Evolutionary conservation across 2,888 invertebrate species (phyloP).

Genomic region (Nomada fucata): DNA sequence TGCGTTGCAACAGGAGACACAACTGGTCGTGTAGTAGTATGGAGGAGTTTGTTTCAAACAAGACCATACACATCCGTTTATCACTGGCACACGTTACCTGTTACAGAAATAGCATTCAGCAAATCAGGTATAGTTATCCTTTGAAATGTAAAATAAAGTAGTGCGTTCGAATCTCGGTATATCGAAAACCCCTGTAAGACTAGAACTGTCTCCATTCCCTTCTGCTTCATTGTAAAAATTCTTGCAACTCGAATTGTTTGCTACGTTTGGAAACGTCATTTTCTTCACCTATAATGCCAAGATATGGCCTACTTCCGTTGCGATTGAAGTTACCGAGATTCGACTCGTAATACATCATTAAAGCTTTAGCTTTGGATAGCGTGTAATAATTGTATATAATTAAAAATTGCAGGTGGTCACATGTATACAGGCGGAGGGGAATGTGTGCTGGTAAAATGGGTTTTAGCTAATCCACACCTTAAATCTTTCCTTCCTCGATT

Average conservation of each 20-base stretch:
- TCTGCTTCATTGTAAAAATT: no score
- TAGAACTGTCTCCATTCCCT: no score
- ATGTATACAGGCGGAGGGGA: constrained; percentile 92
- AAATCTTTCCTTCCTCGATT: constrained; percentile 89
- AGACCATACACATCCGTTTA: constrained; percentile 84
- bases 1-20: constrained; percentile 89
- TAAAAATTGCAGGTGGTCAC: constrained; percentile 85
- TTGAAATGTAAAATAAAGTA: not conserved
- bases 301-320: no score
- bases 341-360: not conserved
- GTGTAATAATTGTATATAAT: not conserved
- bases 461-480: constrained; percentile 84
- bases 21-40: constrained; percentile 88
- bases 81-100: constrained; percentile 92
- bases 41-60: constrained; percentile 85
- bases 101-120: constrained; percentile 89
- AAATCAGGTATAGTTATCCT: constrained; percentile 76
- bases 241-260: no score
- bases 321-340: no score
- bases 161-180: no score
- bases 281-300: no score
- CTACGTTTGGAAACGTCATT: no score
- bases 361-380: not conserved
- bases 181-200: no score
- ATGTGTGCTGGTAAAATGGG: constrained; percentile 92